Conservation (phyloP, 2,113 vertebrate species). For the Seriola rivoliana region DNA sequence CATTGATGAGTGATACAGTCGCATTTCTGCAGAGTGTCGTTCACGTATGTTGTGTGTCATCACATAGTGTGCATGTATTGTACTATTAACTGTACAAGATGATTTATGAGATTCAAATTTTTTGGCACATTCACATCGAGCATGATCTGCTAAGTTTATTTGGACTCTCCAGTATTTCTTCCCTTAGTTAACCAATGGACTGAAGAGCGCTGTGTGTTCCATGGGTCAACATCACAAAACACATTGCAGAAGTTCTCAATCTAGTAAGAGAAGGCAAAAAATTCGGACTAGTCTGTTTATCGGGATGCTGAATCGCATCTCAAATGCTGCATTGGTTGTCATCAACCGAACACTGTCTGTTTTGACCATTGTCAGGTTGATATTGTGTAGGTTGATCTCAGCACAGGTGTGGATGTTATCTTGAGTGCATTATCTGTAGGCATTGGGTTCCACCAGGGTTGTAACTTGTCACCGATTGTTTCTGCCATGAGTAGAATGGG, state of each 20-base stretch:
- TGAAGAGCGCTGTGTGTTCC: too few species aligned
- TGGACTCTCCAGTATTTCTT: not conserved
- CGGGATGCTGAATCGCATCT: too few species aligned
- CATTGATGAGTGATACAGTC: not conserved
- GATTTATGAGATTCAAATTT: not conserved
- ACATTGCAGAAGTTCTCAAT: not conserved
- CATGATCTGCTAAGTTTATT: not conserved
- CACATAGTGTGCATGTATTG: not conserved
- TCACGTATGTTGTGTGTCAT: not conserved
- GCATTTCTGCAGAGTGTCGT: not conserved
- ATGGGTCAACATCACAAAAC: not conserved
- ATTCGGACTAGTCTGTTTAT: too few species aligned
- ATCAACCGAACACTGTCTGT: too few species aligned
- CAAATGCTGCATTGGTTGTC: too few species aligned
- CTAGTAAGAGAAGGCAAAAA: too few species aligned
- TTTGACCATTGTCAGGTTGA: too few species aligned
- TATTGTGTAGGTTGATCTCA: too few species aligned
- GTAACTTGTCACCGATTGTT: too few species aligned
- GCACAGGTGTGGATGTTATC: too few species aligned
- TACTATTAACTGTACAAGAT: not conserved
- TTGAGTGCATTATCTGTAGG: not conserved
- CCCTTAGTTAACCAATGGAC: not conserved
- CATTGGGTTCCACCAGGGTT: not conserved
- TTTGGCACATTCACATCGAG: too few species aligned
- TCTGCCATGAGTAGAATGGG: not conserved